A percentile compares a stretch with the other conserved stretches of the same genome.
Conservation (phyloP, 2,797 vertebrate genomes). For the Gorsachius magnificus region DNA sequence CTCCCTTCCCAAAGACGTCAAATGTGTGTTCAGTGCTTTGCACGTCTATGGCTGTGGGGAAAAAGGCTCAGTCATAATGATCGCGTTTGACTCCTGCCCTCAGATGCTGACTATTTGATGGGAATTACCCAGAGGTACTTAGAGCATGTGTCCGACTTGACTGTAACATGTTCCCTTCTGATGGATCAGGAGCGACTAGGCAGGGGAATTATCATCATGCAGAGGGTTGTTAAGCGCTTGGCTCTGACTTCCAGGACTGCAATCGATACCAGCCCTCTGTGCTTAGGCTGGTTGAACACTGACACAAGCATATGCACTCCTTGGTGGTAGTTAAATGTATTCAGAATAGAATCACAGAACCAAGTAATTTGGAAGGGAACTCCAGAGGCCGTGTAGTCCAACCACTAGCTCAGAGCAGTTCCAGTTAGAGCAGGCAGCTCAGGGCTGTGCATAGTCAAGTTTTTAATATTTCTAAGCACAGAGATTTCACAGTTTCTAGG, state of each 20-base stretch:
- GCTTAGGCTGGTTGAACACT: neutral
- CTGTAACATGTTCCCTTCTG: neutral
- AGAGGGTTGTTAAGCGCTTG: neutral
- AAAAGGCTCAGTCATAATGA: neutral
- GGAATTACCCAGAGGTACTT: neutral
- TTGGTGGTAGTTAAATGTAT: neutral
- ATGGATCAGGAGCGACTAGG: neutral
- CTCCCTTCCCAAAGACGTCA: neutral
- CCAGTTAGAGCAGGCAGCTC: neutral
- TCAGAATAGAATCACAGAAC: neutral
- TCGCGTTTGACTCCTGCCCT: slow-evolving; percentile 27
- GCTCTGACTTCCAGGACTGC: neutral
- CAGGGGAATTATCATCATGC: neutral
- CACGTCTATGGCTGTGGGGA: neutral
- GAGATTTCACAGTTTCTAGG: neutral
- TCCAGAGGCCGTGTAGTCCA: neutral
- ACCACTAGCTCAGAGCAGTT: neutral
- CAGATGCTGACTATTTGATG: neutral
- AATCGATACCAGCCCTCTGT: neutral
- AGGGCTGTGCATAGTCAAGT: neutral
- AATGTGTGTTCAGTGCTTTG: neutral
- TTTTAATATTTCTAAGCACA: neutral
- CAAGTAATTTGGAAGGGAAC: neutral
- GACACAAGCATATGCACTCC: neutral
- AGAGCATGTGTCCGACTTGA: neutral